Conservation (phyloP, 2,797 vertebrate species). For the Lepilemur septentrionalis region DNA sequence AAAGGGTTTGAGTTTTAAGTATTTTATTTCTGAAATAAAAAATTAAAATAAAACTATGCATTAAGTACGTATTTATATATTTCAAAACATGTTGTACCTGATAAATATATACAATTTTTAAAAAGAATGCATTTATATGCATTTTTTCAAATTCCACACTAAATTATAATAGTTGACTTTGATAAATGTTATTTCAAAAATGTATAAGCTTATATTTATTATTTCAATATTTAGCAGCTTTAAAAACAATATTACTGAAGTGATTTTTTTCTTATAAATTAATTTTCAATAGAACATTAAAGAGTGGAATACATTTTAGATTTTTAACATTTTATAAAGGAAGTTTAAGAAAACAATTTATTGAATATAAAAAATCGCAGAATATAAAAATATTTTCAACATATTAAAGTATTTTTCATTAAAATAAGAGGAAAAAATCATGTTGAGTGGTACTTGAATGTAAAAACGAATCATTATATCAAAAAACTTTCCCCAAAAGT, state of each 20-base stretch:
- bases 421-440: slow-evolving; percentile 7
- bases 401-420: slow-evolving; percentile 16
- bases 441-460: background rate
- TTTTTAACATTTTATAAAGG: slow-evolving; percentile 30
- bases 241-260: slow-evolving; percentile 13
- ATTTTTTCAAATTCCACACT: slow-evolving; percentile 7
- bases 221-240: background rate
- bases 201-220: slow-evolving; percentile 14
- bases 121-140: background rate
- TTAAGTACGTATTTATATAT: background rate
- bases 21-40: slow-evolving; percentile 39
- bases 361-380: background rate
- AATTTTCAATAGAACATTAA: slow-evolving; percentile 26
- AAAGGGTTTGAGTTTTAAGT: background rate
- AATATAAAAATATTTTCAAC: background rate
- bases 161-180: slow-evolving; percentile 12
- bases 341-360: slow-evolving; percentile 23
- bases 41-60: background rate
- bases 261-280: background rate
- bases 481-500: slow-evolving; percentile 58
- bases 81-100: background rate
- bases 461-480: slow-evolving; percentile 39
- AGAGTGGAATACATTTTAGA: background rate
- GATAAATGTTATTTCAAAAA: slow-evolving; percentile 33
- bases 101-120: background rate